Evolutionary conservation across 2,888 invertebrate genomes (phyloP).

Genomic region (Cyclophora albipunctata): DNA sequence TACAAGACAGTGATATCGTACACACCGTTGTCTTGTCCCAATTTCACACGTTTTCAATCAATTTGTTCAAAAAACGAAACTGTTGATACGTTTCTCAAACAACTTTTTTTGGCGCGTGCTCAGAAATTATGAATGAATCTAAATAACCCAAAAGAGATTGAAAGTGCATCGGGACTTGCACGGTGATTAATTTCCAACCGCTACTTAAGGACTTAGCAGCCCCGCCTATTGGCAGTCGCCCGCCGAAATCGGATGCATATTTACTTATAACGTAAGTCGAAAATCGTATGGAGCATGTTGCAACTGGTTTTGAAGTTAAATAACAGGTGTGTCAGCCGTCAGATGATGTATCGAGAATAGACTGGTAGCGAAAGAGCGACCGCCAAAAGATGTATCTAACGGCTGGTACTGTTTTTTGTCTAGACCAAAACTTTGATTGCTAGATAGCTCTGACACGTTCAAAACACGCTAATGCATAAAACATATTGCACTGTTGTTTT

Average conservation of each 20-base stretch:
- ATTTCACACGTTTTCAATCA: slow-evolving; percentile 38
- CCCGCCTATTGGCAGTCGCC: slow-evolving; percentile 49
- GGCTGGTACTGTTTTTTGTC: slow-evolving; percentile 34
- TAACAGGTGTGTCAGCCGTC: slow-evolving; percentile 39
- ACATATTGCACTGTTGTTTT: slow-evolving; percentile 25
- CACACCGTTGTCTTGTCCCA: slow-evolving; percentile 44
- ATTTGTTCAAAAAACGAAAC: slow-evolving; percentile 22
- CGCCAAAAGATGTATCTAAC: slow-evolving; percentile 31
- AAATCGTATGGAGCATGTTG: slow-evolving; percentile 51
- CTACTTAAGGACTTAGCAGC: slow-evolving; percentile 55
- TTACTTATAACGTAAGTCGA: slow-evolving; percentile 44
- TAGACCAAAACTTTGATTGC: slow-evolving; percentile 31
- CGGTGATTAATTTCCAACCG: slow-evolving; percentile 57
- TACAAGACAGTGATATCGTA: slow-evolving; percentile 45
- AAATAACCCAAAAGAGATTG: slow-evolving; percentile 53
- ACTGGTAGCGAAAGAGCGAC: slow-evolving; percentile 19
- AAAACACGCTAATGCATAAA: slow-evolving; percentile 28
- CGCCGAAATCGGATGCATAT: slow-evolving; percentile 52
- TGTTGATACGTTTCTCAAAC: slow-evolving; percentile 12
- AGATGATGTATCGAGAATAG: slow-evolving; percentile 34
- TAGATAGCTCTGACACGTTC: slow-evolving; percentile 31
- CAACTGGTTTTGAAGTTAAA: slow-evolving; percentile 52
- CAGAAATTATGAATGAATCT: slow-evolving; percentile 42
- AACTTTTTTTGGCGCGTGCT: slow-evolving; percentile 21
- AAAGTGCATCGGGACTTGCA: slow-evolving; percentile 60